phyloP scores from a whole-genome alignment of 2,113 vertebrate species.

The Erythrolamprus reginae region DNA sequence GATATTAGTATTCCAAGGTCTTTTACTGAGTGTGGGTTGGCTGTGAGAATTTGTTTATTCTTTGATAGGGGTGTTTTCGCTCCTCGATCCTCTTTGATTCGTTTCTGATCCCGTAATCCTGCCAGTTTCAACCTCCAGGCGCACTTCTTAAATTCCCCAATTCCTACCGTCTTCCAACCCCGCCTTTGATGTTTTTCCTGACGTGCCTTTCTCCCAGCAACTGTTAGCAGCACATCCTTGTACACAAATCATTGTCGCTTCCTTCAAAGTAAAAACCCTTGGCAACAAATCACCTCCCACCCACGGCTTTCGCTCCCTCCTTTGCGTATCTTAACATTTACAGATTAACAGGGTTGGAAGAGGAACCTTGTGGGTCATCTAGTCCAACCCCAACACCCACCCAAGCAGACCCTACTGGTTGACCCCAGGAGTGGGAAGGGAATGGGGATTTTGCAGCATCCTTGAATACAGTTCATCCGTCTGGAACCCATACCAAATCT shows the following conservation, averaged over 20 bases:
- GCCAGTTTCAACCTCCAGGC: background rate
- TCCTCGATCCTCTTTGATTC: background rate
- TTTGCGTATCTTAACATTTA: too few relatives aligned
- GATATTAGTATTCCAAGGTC: too few relatives aligned
- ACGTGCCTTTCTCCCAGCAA: background rate
- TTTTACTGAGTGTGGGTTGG: too few relatives aligned
- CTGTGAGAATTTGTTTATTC: too few relatives aligned
- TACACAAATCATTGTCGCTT: background rate
- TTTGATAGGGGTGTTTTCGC: background rate
- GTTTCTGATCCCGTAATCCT: background rate
- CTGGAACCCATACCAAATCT: too few relatives aligned
- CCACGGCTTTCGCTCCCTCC: background rate
- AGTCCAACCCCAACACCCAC: too few relatives aligned
- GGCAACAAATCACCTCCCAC: background rate
- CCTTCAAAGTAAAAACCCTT: background rate
- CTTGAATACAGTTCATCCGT: too few relatives aligned
- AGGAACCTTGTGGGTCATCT: too few relatives aligned
- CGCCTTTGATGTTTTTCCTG: background rate
- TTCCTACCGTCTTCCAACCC: background rate
- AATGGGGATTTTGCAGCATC: too few relatives aligned
- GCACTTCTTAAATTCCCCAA: background rate
- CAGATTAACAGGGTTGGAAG: too few relatives aligned
- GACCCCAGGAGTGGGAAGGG: too few relatives aligned
- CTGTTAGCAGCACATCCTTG: background rate
- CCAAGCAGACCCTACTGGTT: too few relatives aligned